Base-by-base conservation (phyloP, 1,140 invertebrate species). In the Polypedilum vanderplanki region DNA sequence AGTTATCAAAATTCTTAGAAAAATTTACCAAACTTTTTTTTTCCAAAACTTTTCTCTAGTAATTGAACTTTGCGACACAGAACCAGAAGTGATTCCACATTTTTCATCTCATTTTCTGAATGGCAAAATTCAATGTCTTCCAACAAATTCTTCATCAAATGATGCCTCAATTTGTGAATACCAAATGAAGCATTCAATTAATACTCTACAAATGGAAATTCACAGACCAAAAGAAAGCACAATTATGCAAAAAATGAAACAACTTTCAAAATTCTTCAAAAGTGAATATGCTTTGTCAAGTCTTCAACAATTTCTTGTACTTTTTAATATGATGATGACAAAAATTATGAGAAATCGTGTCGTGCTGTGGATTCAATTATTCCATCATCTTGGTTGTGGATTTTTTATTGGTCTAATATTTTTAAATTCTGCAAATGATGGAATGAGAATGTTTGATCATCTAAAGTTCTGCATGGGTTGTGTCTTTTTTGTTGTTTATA, bases 391-490 rank as follows among this genome's bases (percentile, higher is more conserved):
- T 0, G 79, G 88, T 76, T 88, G 87, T 75, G 86, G 84, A 0
- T 4, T 88, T 0, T 82, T 85, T 0, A 84, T 88, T 20, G 87
- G 87, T 3, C 73, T 86, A 0, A 86, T 88, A 75, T 89, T 88
- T 79, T 87, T 84, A 76, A 84, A 87, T 75, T 84, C 85, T 77
- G 87, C 86, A 2, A 87, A 88, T 76, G 86, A 90, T 76, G 88
- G 88, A 17, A 81, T 80, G 0, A 83, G 88, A 76, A 89, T 88
- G 86, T 90, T 89, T 78, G 87, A 88, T 76, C 88, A 89, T 77
- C 81, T 90, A 64, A 90, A 90, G 78, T 85, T 88, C 78, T 90
- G 87, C 77, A 87, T 90, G 22, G 87, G 87, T 0, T 81, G 87
- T 8, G 84, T 88, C 0, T 84, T 89, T 40, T 88, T 89, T 80